phyloP scores from a whole-genome alignment of 2,113 vertebrate genomes.

The Cryptomyrus ogoouensis region DNA sequence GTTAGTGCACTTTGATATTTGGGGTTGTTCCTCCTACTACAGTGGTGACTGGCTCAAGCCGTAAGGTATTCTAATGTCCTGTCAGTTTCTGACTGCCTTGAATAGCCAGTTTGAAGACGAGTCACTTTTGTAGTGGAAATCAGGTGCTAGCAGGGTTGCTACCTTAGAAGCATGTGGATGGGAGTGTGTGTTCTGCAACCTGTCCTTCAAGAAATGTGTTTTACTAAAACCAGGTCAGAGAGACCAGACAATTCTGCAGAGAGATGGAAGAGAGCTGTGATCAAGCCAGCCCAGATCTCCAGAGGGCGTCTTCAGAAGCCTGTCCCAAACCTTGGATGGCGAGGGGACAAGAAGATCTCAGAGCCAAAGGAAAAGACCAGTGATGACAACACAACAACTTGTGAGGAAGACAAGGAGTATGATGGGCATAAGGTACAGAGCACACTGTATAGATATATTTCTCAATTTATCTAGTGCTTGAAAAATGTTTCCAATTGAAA shows the following conservation, averaged over 20 bases:
- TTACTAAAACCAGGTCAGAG: conserved; percentile 34
- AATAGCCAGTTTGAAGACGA: neutral
- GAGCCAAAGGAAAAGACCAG: conserved; percentile 27
- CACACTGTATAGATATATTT: neutral
- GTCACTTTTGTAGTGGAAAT: neutral
- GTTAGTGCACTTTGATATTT: neutral
- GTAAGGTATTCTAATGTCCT: neutral
- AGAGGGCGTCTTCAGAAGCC: conserved; percentile 44
- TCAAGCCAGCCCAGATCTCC: conserved; percentile 49
- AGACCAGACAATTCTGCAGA: conserved; percentile 28
- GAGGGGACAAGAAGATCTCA: conserved; percentile 33
- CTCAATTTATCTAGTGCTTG: neutral
- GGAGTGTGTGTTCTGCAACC: neutral
- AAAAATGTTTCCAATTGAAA: neutral
- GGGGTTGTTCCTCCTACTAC: neutral
- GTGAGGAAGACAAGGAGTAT: conserved; percentile 15
- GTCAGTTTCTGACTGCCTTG: neutral
- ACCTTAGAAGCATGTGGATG: neutral
- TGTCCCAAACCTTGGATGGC: conserved; percentile 46
- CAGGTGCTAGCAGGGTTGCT: neutral
- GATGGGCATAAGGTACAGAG: conserved; percentile 29
- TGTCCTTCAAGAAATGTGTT: neutral
- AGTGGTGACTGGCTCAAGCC: neutral
- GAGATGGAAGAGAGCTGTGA: conserved; percentile 30
- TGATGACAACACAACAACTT: conserved; percentile 8